Evolutionary conservation across 2,113 vertebrate genomes (phyloP).

Genomic region (Sinocyclocheilus anophthalmus): DNA sequence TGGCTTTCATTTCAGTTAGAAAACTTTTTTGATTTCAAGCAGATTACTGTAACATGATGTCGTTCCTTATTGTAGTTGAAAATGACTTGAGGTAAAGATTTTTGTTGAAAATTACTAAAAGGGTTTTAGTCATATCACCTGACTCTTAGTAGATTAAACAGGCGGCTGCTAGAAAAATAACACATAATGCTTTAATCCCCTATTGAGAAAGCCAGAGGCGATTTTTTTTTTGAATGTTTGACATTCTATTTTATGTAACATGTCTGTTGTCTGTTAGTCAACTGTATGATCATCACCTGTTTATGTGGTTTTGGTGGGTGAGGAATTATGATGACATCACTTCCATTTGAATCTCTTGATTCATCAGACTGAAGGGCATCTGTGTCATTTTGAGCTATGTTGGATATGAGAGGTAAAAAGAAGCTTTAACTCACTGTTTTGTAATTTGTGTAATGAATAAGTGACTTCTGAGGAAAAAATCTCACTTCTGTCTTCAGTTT

Average conservation of each 20-base stretch:
- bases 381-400: slow-evolving; percentile 55
- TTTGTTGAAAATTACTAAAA: background rate
- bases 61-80: background rate
- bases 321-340: slow-evolving; percentile 77
- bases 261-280: background rate
- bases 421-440: background rate
- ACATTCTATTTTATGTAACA: background rate
- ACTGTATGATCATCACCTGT: slow-evolving; percentile 64
- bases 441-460: background rate
- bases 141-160: background rate
- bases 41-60: background rate
- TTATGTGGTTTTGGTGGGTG: slow-evolving; percentile 54
- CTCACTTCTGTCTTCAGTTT: slow-evolving; percentile 43
- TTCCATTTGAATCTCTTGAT: slow-evolving; percentile 72
- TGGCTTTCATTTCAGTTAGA: background rate
- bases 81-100: background rate
- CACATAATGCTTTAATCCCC: background rate
- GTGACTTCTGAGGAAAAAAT: slow-evolving; percentile 21
- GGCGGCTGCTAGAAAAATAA: background rate
- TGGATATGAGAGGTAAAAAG: background rate
- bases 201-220: background rate
- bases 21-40: background rate
- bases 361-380: slow-evolving; percentile 68
- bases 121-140: background rate
- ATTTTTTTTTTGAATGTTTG: background rate